Evolutionary conservation across 2,797 vertebrate genomes (phyloP).

Genomic region (Pseudochromis fuscus): DNA sequence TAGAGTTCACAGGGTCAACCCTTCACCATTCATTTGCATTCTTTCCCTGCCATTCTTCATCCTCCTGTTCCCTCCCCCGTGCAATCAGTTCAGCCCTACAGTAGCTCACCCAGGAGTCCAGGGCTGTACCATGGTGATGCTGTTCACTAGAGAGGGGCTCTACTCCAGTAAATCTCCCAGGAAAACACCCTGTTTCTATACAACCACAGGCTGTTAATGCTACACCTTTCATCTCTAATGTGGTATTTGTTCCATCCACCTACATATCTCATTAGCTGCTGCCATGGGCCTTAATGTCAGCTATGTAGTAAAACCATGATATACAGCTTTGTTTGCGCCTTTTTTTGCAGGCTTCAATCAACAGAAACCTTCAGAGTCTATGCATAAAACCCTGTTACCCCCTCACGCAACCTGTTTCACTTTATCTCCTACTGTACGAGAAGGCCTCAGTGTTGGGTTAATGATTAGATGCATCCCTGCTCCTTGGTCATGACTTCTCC

Average conservation of each 20-base stretch:
- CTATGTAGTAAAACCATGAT: constrained; percentile 36
- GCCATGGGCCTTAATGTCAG: constrained; percentile 34
- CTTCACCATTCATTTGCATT: constrained; percentile 51
- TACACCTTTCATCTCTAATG: constrained; percentile 19
- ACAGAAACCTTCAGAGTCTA: neutral
- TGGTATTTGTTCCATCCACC: constrained; percentile 16
- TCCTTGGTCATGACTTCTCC: constrained; percentile 45
- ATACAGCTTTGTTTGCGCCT: constrained; percentile 43
- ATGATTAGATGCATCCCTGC: constrained; percentile 62
- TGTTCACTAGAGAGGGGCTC: constrained; percentile 54
- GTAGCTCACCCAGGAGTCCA: constrained; percentile 56
- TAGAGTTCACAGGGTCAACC: constrained; percentile 20
- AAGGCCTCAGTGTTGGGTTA: constrained; percentile 50
- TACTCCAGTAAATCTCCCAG: constrained; percentile 60
- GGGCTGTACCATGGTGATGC: constrained; percentile 74
- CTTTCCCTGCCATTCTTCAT: constrained; percentile 28
- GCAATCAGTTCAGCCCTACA: constrained; percentile 27
- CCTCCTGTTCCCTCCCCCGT: constrained; percentile 12
- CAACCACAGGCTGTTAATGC: constrained; percentile 21
- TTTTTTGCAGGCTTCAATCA: constrained; percentile 3
- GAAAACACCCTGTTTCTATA: constrained; percentile 43
- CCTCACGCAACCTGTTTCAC: neutral
- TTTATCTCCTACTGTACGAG: constrained; percentile 17
- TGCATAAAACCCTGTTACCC: constrained; percentile 37
- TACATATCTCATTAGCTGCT: constrained; percentile 49